Conservation (phyloP, 2,888 invertebrate species). For the Endomychus coccineus region DNA sequence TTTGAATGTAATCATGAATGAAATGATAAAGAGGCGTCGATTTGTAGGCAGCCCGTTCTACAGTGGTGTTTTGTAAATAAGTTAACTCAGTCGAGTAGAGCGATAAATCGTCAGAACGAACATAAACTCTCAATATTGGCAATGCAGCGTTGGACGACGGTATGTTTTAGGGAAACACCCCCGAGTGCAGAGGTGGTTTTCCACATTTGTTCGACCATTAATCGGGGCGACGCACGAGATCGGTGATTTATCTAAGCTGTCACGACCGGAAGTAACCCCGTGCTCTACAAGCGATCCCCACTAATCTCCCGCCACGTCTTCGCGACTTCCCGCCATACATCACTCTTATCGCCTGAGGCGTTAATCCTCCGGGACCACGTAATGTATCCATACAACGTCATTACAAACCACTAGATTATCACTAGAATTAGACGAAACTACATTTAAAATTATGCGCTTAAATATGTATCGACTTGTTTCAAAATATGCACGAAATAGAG, state of each 20-base stretch:
- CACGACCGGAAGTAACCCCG: slow-evolving; percentile 43
- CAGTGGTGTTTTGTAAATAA: background rate
- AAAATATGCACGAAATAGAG: too few species aligned
- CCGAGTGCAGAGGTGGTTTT: slow-evolving; percentile 43
- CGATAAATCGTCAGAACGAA: slow-evolving; percentile 27
- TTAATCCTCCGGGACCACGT: slow-evolving; percentile 16
- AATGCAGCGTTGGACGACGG: slow-evolving; percentile 28
- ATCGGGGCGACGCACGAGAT: slow-evolving; percentile 34
- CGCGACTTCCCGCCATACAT: slow-evolving; percentile 44
- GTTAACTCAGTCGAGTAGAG: background rate
- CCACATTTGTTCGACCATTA: slow-evolving; percentile 45
- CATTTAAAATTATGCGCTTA: too few species aligned
- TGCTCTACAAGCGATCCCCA: slow-evolving; percentile 42
- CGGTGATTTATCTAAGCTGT: slow-evolving; percentile 43
- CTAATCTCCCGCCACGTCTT: slow-evolving; percentile 43
- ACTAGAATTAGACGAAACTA: too few species aligned
- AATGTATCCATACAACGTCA: slow-evolving; percentile 9
- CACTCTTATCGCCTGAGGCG: slow-evolving; percentile 26
- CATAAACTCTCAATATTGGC: slow-evolving; percentile 32
- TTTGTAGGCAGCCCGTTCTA: slow-evolving; percentile 1
- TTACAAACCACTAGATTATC: too few species aligned
- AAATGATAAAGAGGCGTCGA: background rate
- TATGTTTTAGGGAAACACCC: slow-evolving; percentile 31
- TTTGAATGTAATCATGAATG: too few species aligned
- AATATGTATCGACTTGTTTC: too few species aligned